phyloP scores from a whole-genome alignment of 2,888 invertebrate genomes.

The Phytoseiulus persimilis region DNA sequence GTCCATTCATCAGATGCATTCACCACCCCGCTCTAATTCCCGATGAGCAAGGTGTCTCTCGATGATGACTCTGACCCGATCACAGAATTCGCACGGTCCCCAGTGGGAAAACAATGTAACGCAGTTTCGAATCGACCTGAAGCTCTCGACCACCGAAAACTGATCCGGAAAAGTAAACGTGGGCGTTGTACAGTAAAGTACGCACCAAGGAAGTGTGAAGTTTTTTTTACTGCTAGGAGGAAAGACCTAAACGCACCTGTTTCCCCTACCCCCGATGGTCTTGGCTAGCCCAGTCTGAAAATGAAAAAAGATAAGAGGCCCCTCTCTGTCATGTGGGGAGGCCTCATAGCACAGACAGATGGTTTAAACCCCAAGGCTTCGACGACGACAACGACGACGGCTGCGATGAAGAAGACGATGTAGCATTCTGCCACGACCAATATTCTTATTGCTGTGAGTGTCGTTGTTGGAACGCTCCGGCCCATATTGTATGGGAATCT shows the following conservation, averaged over 20 bases:
- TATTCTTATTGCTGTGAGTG: neutral
- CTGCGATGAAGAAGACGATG: neutral
- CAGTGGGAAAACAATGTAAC: too few species aligned
- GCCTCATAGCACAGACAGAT: neutral
- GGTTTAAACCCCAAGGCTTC: conserved; percentile 5
- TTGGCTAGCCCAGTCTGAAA: neutral
- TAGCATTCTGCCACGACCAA: neutral
- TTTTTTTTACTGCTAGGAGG: neutral
- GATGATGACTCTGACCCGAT: too few species aligned
- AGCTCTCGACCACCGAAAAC: neutral
- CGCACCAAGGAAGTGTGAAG: neutral
- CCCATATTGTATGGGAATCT: neutral
- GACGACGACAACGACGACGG: neutral
- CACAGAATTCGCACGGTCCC: too few species aligned
- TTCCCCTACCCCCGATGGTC: neutral
- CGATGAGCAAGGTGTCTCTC: too few species aligned
- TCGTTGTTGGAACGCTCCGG: neutral
- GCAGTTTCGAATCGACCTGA: too few species aligned
- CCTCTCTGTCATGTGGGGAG: neutral
- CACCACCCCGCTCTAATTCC: too few species aligned
- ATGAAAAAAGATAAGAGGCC: conserved; percentile 5
- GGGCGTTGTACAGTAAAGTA: neutral
- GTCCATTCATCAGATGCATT: too few species aligned
- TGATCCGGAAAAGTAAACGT: too few species aligned
- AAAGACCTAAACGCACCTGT: neutral